A percentile compares a stretch with the other conserved stretches of the same genome.
Evolutionary conservation across 2,888 invertebrate genomes (phyloP).

Genomic region (Dysmachus trigonus): DNA sequence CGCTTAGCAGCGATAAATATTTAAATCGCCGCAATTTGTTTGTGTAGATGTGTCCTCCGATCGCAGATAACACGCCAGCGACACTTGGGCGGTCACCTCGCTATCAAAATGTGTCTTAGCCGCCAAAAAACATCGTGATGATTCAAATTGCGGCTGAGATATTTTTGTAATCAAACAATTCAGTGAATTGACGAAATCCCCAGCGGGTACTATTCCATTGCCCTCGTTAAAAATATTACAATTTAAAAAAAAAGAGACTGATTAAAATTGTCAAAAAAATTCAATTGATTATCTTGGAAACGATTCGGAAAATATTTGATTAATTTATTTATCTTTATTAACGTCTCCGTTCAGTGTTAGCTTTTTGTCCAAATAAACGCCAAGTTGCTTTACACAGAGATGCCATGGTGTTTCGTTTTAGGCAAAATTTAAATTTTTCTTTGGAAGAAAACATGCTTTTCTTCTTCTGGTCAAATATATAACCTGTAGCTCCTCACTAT

Average conservation of each 20-base stretch:
- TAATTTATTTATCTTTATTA: no score
- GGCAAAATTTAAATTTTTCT: no score
- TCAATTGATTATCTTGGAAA: no score
- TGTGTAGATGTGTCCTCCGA: conserved; percentile 39
- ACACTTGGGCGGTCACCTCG: not conserved
- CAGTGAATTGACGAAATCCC: not conserved
- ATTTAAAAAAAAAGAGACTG: not conserved
- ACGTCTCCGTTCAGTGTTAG: no score
- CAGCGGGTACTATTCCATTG: not conserved
- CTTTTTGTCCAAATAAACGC: no score
- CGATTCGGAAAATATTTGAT: no score
- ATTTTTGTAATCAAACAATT: not conserved
- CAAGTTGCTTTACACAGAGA: no score
- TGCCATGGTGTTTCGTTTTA: no score
- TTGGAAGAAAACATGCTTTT: no score
- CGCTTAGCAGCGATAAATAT: conserved; percentile 39
- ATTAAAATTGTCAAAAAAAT: not conserved
- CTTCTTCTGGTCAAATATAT: no score
- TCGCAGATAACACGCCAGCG: conserved; percentile 6
- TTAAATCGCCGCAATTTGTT: conserved; percentile 39
- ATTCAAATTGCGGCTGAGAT: not conserved
- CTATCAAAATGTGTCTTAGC: not conserved
- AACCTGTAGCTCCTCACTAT: no score
- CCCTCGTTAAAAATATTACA: not conserved
- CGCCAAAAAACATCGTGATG: not conserved